Evolutionary conservation across 2,113 vertebrate species (phyloP), one percentile per base, ranked within the genome.

Genomic region (Lates calcarifer): DNA sequence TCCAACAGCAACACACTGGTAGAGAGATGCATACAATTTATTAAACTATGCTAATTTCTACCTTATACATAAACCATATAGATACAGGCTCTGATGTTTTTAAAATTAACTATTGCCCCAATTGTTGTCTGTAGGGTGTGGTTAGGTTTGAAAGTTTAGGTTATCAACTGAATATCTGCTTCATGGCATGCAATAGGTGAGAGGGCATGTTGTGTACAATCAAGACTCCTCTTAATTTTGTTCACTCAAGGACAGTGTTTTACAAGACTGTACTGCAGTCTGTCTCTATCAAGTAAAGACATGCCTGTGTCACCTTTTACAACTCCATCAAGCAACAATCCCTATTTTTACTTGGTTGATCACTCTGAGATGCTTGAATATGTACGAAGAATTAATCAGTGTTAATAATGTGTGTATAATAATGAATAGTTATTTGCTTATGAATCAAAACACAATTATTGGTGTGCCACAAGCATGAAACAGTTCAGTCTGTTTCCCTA

Each of bases 281-380:
- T 89, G 90, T 90, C 88, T 60, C 56, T 61, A 65, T 41, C 5
- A 62, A 47, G 33, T 65, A 17, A 33, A 79, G 24, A 74, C 74
- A 84, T 84, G 87, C 78, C 82, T 56, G 41, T 77, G 51, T 91
- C 92, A 90, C 92, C 89, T 90, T 87, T 88, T 91, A 79, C 89
- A 88, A 64, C 57, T 78, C 78, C 78, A 74, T 93, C 65, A 79
- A 83, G 86, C 81, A 86, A 65, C 79, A 53, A 65, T 71, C 51
- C 84, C 0, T 76, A 10, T 65, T 62, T 78, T 41, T 77, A 72
- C 43, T 82, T 72, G 47, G 24, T 81, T 70, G 76, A n/a, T 90
- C 70, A 74, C 83, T 81, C 84, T 90, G 93, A 92, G 87, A 77
- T 88, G 88, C 94, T 95, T 94, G 90, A 94, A 94, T 93, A 91